A percentile compares a stretch with the other conserved stretches of the same genome.
These are phyloP conservation scores for Piliocolobus tephrosceles DNA, from an alignment of 2,113 vertebrate species.

Conservation along the genomic window DNA sequence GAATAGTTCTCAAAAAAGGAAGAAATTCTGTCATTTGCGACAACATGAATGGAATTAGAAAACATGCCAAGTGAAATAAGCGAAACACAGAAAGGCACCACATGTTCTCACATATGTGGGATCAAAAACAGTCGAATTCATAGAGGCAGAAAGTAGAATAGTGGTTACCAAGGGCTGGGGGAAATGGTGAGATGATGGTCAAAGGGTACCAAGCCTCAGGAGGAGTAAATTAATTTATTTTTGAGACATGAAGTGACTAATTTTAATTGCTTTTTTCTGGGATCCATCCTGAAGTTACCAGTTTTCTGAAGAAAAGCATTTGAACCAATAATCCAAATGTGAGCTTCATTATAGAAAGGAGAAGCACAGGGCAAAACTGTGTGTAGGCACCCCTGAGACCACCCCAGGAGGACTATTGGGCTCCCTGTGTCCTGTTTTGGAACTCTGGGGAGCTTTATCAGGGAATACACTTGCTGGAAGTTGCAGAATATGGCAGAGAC, in stretches of 20 bases:
- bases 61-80: not conserved
- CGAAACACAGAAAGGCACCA: not conserved
- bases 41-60: not conserved
- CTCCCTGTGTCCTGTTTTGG: not conserved
- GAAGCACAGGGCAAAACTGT: not conserved
- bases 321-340: not conserved
- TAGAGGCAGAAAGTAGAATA: not conserved
- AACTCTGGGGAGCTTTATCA: not conserved
- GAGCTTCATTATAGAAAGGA: not conserved
- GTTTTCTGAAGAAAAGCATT: slow-evolving; percentile 33
- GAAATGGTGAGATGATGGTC: not conserved
- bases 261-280: slow-evolving; percentile 8
- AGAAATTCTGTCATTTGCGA: not conserved
- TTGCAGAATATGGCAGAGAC: not conserved
- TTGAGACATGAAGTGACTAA: not conserved
- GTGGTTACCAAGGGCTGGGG: not conserved
- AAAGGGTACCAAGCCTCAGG: not conserved
- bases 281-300: not conserved
- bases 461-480: not conserved
- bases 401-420: not conserved
- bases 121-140: not conserved
- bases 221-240: not conserved
- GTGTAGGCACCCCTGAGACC: not conserved
- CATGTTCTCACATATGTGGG: not conserved
- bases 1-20: not conserved